Conservation (phyloP, 2,888 invertebrate genomes). For the Zhuqinia jingwanae region DNA sequence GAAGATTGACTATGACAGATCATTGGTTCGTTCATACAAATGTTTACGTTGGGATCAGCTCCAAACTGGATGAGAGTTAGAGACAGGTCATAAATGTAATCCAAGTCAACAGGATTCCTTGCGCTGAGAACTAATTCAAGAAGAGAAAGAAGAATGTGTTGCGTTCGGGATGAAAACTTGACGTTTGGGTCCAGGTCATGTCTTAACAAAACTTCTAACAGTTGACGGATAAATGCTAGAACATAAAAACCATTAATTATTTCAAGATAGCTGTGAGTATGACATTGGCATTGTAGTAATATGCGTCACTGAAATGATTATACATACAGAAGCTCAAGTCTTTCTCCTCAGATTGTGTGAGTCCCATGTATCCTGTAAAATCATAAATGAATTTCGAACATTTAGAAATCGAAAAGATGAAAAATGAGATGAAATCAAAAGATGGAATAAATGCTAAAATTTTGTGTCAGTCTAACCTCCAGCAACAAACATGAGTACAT, state of each 20-base stretch:
- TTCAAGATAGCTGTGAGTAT: too few species aligned
- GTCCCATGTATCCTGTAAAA: slow-evolving; percentile 84
- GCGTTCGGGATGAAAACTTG: slow-evolving; percentile 83
- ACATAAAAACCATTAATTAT: too few species aligned
- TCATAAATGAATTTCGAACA: not conserved
- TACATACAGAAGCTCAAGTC: slow-evolving; percentile 84
- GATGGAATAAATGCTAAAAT: not conserved
- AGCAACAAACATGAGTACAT: slow-evolving; percentile 87
- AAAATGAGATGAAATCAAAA: not conserved
- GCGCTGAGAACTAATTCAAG: slow-evolving; percentile 83
- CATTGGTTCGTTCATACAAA: slow-evolving; percentile 81
- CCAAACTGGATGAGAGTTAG: slow-evolving; percentile 88
- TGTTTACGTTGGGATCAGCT: slow-evolving; percentile 84
- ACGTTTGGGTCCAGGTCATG: slow-evolving; percentile 82
- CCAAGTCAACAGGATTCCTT: slow-evolving; percentile 85
- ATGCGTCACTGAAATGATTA: not conserved
- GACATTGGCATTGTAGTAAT: too few species aligned
- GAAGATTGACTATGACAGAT: slow-evolving; percentile 83
- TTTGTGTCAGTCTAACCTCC: slow-evolving; percentile 80
- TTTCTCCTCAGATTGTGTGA: slow-evolving; percentile 86
- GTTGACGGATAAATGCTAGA: slow-evolving; percentile 85
- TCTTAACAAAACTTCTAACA: slow-evolving; percentile 82
- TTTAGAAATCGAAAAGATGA: not conserved
- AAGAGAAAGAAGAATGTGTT: slow-evolving; percentile 87
- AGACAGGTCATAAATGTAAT: slow-evolving; percentile 87